These are phyloP conservation scores for Grus americana DNA, from an alignment of 2,113 vertebrate genomes.

Conservation along the genomic window DNA sequence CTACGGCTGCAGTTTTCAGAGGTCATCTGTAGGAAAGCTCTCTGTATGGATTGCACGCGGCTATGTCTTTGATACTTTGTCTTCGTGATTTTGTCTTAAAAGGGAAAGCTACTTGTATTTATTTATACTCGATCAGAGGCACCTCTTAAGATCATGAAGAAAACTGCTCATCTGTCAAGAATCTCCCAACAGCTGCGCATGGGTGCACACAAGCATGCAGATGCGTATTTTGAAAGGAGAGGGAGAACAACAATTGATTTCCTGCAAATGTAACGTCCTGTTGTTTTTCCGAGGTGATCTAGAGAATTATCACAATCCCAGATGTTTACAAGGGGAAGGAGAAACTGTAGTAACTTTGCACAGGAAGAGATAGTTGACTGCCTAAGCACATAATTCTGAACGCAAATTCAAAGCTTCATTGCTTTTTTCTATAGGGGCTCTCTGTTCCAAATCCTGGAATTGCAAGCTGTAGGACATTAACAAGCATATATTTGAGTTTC, in stretches of 20 bases:
- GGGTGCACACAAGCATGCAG: background rate
- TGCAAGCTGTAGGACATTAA: background rate
- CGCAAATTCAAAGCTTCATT: background rate
- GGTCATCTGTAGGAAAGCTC: background rate
- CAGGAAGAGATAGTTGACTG: background rate
- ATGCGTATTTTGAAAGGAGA: background rate
- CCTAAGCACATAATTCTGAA: background rate
- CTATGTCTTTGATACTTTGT: background rate
- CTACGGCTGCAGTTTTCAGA: fast-evolving
- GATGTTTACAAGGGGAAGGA: background rate
- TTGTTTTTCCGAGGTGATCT: constrained; percentile 12
- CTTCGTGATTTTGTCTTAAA: background rate
- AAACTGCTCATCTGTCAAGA: background rate
- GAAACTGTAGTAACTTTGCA: background rate
- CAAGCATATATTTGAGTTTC: background rate
- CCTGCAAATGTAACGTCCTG: constrained; percentile 9
- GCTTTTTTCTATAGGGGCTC: background rate
- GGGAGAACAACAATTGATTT: constrained; percentile 28
- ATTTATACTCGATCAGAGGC: background rate
- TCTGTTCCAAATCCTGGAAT: background rate
- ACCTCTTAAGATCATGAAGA: background rate
- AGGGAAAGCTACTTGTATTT: background rate
- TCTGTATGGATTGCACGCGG: fast-evolving
- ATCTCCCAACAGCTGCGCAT: background rate
- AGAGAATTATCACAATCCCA: constrained; percentile 39